These are phyloP conservation scores for Syngnathus floridae DNA, from an alignment of 2,113 vertebrate genomes.

Conservation along the genomic window DNA sequence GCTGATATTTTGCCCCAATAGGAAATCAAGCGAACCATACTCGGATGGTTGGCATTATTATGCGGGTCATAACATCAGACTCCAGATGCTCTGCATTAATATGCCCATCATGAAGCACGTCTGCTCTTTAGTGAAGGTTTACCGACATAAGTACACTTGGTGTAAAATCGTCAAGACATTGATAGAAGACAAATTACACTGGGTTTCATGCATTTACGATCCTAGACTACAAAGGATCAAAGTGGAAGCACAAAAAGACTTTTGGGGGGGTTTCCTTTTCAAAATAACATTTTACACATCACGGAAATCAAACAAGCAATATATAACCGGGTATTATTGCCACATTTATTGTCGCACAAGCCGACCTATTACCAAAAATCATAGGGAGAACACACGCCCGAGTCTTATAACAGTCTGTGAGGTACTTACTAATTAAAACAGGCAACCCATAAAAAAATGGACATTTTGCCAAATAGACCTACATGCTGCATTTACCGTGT, in stretches of 20 bases:
- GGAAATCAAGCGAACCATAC: constrained; percentile 28
- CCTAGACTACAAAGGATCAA: constrained; percentile 51
- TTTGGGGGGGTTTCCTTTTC: constrained; percentile 47
- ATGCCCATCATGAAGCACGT: constrained; percentile 19
- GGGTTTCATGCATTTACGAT: constrained; percentile 63
- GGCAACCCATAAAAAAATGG: constrained; percentile 9
- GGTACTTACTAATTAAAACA: constrained; percentile 31
- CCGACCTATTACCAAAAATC: constrained; percentile 11
- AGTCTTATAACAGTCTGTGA: constrained; percentile 56
- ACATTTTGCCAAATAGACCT: constrained; percentile 25
- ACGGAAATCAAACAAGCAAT: constrained; percentile 53
- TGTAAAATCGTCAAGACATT: constrained; percentile 43
- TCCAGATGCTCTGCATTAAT: constrained; percentile 18
- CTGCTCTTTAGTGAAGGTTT: constrained; percentile 44
- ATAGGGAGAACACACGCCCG: constrained; percentile 33
- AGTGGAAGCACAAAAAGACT: constrained; percentile 64
- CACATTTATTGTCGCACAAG: constrained; percentile 40
- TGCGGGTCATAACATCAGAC: constrained; percentile 13
- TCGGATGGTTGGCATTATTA: constrained; percentile 21
- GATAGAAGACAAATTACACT: constrained; percentile 27
- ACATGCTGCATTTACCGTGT: constrained; percentile 32
- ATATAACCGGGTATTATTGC: constrained; percentile 62
- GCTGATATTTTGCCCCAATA: constrained; percentile 14
- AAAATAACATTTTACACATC: constrained; percentile 50
- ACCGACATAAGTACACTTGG: constrained; percentile 69